Evolutionary conservation across 2,888 invertebrate genomes (phyloP).

Genomic region (Megamerina dolium): DNA sequence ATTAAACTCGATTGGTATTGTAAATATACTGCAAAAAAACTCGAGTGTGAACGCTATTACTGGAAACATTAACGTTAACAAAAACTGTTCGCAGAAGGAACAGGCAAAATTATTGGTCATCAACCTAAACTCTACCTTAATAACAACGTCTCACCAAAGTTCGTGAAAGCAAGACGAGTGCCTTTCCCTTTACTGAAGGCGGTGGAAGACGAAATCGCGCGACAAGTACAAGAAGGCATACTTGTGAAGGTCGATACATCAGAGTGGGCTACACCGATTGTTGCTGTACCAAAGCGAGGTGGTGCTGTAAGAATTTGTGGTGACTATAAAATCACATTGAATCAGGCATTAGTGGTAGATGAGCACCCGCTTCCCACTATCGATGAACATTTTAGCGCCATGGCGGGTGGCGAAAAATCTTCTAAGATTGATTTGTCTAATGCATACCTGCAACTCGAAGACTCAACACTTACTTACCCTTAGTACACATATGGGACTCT

Average conservation of each 20-base stretch:
- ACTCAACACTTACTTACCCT: conserved; percentile 33
- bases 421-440: conserved; percentile 32
- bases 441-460: conserved; percentile 39
- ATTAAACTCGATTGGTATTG: conserved; percentile 16
- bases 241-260: conserved; percentile 20
- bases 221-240: conserved; percentile 16
- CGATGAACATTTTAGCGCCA: conserved; percentile 22
- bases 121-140: conserved; percentile 20
- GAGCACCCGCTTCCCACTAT: conserved; percentile 29
- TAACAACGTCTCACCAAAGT: conserved; percentile 10
- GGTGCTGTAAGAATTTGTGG: conserved; percentile 25
- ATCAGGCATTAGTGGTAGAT: conserved; percentile 25
- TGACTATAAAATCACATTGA: conserved; percentile 28
- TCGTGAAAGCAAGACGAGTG: conserved; percentile 22
- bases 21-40: too few species aligned
- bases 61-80: too few species aligned
- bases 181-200: conserved; percentile 18
- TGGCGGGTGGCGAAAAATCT: conserved; percentile 26
- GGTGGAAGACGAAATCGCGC: conserved; percentile 21
- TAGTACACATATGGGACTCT: conserved; percentile 38
- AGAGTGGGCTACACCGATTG: conserved; percentile 36
- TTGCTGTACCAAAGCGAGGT: conserved; percentile 29
- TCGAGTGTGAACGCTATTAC: too few species aligned
- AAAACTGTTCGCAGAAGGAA: conserved; percentile 14
- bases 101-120: conserved; percentile 10